These are phyloP conservation scores for Epinephelus malabaricus DNA, from an alignment of 2,797 vertebrate genomes.

Conservation along the genomic window DNA sequence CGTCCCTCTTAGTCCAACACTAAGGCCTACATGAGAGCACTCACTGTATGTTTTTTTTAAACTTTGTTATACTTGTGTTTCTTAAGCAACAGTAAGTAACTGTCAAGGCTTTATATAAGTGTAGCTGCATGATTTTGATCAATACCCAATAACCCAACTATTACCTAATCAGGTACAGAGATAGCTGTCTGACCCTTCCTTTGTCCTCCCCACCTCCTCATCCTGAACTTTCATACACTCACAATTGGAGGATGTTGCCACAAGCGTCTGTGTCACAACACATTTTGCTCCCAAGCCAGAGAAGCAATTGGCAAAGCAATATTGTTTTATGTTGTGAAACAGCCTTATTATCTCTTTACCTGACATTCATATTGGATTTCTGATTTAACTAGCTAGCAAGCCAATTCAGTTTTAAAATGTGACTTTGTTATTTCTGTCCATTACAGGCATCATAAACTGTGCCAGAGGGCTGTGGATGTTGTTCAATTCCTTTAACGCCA, in stretches of 20 bases:
- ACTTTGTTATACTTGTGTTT: background rate
- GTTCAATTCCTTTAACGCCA: conserved; percentile 5
- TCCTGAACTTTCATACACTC: background rate
- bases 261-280: conserved; percentile 2
- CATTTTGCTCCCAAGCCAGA: conserved; percentile 12
- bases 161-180: background rate
- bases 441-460: conserved; percentile 27
- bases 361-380: conserved; percentile 41
- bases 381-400: conserved; percentile 15
- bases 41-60: background rate
- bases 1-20: background rate
- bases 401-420: conserved; percentile 31
- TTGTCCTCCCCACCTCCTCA: background rate
- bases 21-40: background rate
- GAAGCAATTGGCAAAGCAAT: conserved; percentile 7
- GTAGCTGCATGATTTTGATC: conserved; percentile 8
- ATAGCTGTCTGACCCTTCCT: background rate
- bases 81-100: background rate
- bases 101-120: background rate
- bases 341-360: conserved; percentile 36
- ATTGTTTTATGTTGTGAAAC: conserved; percentile 41
- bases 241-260: background rate
- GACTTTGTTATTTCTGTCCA: conserved; percentile 13
- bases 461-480: background rate
- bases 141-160: background rate